These are phyloP conservation scores for Protomyctophum bolini DNA, from an alignment of 2,113 vertebrate species.

Conservation along the genomic window DNA sequence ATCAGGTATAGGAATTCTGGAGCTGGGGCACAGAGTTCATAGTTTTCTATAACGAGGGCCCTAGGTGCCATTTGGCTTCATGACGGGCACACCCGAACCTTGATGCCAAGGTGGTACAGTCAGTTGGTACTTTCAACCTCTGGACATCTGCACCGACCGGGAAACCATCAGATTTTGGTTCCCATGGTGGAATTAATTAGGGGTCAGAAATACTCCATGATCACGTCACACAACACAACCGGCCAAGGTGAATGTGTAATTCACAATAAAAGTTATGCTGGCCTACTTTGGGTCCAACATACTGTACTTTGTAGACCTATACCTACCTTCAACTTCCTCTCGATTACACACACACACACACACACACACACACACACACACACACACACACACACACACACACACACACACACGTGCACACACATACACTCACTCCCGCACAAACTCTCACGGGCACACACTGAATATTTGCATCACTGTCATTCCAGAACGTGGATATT, in stretches of 20 bases:
- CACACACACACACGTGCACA: not conserved
- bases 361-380: no score
- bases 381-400: no score
- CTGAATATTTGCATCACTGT: conserved; percentile 6
- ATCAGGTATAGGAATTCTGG: conserved; percentile 60
- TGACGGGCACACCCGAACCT: conserved; percentile 75
- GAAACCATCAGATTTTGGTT: conserved; percentile 40
- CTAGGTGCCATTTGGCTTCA: conserved; percentile 75
- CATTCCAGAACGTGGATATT: conserved; percentile 51
- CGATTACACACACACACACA: no score
- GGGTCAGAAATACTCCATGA: conserved; percentile 21
- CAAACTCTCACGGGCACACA: not conserved
- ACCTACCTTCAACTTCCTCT: no score
- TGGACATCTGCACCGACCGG: conserved; percentile 42
- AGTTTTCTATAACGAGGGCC: conserved; percentile 63
- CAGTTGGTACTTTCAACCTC: conserved; percentile 12
- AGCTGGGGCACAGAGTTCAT: conserved; percentile 60
- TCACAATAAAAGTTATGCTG: no score
- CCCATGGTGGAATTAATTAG: conserved; percentile 55
- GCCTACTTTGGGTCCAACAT: no score
- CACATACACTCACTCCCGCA: conserved; percentile 1
- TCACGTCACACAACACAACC: conserved; percentile 11
- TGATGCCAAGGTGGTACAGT: conserved; percentile 44
- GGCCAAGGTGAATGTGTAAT: no score
- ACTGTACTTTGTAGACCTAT: no score